Base-by-base conservation (phyloP, 1,140 invertebrate species). In the Copidosoma floridanum region DNA sequence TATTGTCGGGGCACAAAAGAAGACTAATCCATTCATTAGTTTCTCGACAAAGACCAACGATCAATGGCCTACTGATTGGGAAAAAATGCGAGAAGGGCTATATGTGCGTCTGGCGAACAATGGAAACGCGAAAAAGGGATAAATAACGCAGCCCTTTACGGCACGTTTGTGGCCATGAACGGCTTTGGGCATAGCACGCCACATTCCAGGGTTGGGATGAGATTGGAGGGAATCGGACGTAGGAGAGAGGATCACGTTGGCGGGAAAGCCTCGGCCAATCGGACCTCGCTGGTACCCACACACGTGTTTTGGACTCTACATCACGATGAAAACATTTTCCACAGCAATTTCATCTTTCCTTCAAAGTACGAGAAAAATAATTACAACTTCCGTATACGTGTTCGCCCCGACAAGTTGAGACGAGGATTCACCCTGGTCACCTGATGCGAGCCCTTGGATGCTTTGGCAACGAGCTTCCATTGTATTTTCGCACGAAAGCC, bases 1-100 rank as follows among this genome's bases (percentile, higher is more conserved):
- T n/a, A n/a, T n/a, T n/a, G n/a, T n/a, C n/a, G n/a, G n/a, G n/a
- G 51, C 51, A 53, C 51, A 53, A 41, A 53, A 40, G 18, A 53
- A 26, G 14, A 26, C 37, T 24, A n/a, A n/a, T 27, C 11, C 3
- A 40, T 40, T 53, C 35, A 40, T 26, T 37, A 16, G 24, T 37
- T 21, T 53, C 37, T n/a, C 41, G 38, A 41, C 37, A 53, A 53
- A 53, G 35, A 51, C 1, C 29, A n/a, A 53, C 24, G 51, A 53
- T 40, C 37, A 53, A 53, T 24, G 37, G 12, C 8, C 14, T 37
- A 11, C 41, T 53, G 37, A 53, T 53, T 24, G 51, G 51, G 41
- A 53, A 53, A 53, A 53, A 26, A 37, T 40, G 48, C 37, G 24
- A 51, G 18, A 40, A 1, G 20, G 26, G 41, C 37, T 40, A 53